Base-by-base conservation (phyloP, 1,140 invertebrate genomes). In the Procambarus virginalis region DNA sequence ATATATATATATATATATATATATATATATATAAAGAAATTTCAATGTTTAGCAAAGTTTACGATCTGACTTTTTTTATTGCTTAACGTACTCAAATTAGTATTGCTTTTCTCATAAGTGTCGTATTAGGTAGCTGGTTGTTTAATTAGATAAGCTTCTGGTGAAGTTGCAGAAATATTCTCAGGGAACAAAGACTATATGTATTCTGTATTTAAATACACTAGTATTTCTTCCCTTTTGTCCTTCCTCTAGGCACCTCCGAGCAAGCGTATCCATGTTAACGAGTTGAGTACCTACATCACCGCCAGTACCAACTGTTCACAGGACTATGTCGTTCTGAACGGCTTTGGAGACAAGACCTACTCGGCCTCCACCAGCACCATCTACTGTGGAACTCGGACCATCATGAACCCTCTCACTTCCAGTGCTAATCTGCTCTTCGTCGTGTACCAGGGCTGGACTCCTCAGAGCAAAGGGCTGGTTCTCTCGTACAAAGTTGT, bases 321-420 rank as follows among this genome's bases (percentile, higher is more conserved):
- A 2, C 2, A 6, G 17, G 83, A 85, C 49, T 76, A 85, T 51
- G 64, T 85, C 8, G 70, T 85, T 10, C 48, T 85, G 12, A 85
- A 85, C 55, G 83, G 70, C n/a, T 17, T 34, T 8, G 73, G 70
- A 17, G 45, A 76, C 48, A 85, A 75, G 83, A 85, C 14, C 6
- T 85, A 85, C 34, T 70, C 83, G n/a, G 68, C 83, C 3, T n/a
- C 46, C 68, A 76, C 83, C n/a, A 85, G 83, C 49, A 0, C 34
- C 22, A 85, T 85, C 12, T 85, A 12, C 70, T 85, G 83, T 58
- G 83, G 70, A 4, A 22, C 8, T 4, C n/a, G n/a, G 68, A 58
- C 22, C 45, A 49, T 8, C 14, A 34, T 14, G n/a, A 6, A 64
- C 2, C 49, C 49, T 34, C 20, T 85, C 20, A 75, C 51, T 3